Conservation (phyloP, 2,113 vertebrate species). For the Pipa parva region DNA sequence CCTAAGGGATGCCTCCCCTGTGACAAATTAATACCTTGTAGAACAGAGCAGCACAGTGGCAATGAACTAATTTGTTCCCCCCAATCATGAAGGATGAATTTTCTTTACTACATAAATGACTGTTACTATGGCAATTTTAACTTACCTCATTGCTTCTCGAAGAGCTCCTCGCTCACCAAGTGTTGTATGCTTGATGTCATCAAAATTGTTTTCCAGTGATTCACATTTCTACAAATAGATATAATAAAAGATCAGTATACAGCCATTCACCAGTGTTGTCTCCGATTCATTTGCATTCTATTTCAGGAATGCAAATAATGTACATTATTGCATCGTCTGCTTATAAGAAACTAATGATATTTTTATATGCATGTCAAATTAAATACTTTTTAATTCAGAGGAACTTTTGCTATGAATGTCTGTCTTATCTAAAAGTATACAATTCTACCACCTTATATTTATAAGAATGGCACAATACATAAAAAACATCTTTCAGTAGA, state of each 20-base stretch:
- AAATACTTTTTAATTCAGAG: too few relatives aligned
- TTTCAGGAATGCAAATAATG: too few relatives aligned
- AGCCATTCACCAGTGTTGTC: too few relatives aligned
- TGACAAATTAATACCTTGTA: constrained; percentile 89
- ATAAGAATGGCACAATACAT: too few relatives aligned
- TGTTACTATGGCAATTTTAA: constrained; percentile 85
- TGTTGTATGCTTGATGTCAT: constrained; percentile 93
- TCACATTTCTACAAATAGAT: constrained; percentile 65
- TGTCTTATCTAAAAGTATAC: too few relatives aligned
- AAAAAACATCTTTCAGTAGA: too few relatives aligned
- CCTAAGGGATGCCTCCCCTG: constrained; percentile 72
- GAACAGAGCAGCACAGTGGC: constrained; percentile 79
- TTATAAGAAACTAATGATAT: too few relatives aligned
- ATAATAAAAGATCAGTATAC: neutral
- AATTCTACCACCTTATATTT: too few relatives aligned
- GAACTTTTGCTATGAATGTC: too few relatives aligned
- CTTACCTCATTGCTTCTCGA: constrained; percentile 89
- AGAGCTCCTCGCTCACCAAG: constrained; percentile 86
- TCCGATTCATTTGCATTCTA: too few relatives aligned
- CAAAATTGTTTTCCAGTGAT: constrained; percentile 93
- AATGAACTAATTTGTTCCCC: constrained; percentile 91
- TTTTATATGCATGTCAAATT: too few relatives aligned
- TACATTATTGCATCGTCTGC: too few relatives aligned
- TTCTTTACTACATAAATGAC: constrained; percentile 81
- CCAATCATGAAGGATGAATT: constrained; percentile 92